These are phyloP conservation scores for Coronaproctus castanopsis DNA, from an alignment of 2,888 invertebrate species.

Conservation along the genomic window DNA sequence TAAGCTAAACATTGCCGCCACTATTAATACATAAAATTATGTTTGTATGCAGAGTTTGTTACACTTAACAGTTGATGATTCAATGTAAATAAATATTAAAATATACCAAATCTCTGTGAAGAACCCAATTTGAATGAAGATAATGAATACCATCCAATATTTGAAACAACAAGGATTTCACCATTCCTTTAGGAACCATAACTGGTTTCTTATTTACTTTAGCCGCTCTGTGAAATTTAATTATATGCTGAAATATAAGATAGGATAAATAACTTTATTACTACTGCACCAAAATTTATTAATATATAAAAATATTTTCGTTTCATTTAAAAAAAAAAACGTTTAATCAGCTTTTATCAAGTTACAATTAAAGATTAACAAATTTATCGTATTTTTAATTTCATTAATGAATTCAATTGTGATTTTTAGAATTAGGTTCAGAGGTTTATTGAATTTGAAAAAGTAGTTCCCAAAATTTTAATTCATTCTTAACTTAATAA, in stretches of 20 bases:
- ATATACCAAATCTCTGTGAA: conserved; percentile 81
- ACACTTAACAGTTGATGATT: too few species aligned
- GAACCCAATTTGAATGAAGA: conserved; percentile 95
- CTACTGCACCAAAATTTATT: not conserved
- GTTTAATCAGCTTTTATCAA: conserved; percentile 1
- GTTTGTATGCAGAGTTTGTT: too few species aligned
- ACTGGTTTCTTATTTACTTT: conserved; percentile 93
- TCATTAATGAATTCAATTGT: too few species aligned
- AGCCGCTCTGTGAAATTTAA: conserved; percentile 93
- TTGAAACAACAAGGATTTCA: conserved; percentile 90
- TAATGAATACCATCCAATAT: conserved; percentile 97
- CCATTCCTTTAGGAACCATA: conserved; percentile 92
- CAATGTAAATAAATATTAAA: too few species aligned
- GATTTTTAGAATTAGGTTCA: too few species aligned
- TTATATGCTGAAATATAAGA: conserved; percentile 52
- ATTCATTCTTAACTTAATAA: too few species aligned
- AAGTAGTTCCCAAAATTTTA: too few species aligned
- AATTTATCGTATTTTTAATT: too few species aligned
- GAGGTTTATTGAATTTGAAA: too few species aligned
- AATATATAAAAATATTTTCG: not conserved
- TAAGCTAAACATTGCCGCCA: too few species aligned
- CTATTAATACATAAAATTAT: too few species aligned
- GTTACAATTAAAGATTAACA: too few species aligned
- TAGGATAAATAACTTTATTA: not conserved
- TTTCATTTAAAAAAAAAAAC: not conserved